A percentile compares a stretch with the other conserved stretches of the same genome.
These are phyloP conservation scores for Amblyjoppa fuscipennis DNA, from an alignment of 2,888 invertebrate genomes.

Conservation along the genomic window DNA sequence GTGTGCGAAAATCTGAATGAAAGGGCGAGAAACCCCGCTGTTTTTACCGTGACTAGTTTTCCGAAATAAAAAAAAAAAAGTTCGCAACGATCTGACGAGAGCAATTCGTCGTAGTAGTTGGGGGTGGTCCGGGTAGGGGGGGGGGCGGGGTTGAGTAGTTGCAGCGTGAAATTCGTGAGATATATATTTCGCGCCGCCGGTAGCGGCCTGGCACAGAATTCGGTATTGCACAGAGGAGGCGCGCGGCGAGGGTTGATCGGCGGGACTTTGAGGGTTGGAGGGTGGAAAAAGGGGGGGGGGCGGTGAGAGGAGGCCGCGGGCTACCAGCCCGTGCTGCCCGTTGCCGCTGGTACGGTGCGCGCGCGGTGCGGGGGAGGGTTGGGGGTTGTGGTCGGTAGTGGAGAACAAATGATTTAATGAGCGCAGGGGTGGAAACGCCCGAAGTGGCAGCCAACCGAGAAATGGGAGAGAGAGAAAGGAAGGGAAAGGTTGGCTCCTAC, in stretches of 20 bases:
- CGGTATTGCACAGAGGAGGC: conserved; percentile 13
- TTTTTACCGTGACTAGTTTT: conserved; percentile 14
- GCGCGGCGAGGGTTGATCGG: conserved; percentile 53
- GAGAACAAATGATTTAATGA: conserved; percentile 82
- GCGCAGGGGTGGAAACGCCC: conserved; percentile 78
- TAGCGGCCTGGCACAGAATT: conserved; percentile 41
- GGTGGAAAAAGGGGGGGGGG: conserved; percentile 10
- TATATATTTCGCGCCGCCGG: conserved; percentile 57
- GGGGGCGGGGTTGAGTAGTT: neutral
- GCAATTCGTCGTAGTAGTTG: conserved; percentile 36
- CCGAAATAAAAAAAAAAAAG: conserved; percentile 28
- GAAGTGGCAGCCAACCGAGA: conserved; percentile 79
- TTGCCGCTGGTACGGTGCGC: conserved; percentile 64
- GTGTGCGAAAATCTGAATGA: conserved; percentile 47
- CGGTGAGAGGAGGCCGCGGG: conserved; percentile 46
- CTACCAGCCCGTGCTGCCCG: conserved; percentile 58
- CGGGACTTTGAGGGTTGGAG: neutral
- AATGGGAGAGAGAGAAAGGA: conserved; percentile 69
- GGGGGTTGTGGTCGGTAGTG: conserved; percentile 69
- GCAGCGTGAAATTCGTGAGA: conserved; percentile 52
- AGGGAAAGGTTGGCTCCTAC: neutral
- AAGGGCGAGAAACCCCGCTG: conserved; percentile 45
- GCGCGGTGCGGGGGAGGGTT: too few species aligned
- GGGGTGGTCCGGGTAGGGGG: neutral
- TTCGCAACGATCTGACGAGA: conserved; percentile 53